Evolutionary conservation across 2,797 vertebrate genomes (phyloP), one percentile per base, ranked within the genome.

Genomic region (Schizopygopsis malacanthus): DNA sequence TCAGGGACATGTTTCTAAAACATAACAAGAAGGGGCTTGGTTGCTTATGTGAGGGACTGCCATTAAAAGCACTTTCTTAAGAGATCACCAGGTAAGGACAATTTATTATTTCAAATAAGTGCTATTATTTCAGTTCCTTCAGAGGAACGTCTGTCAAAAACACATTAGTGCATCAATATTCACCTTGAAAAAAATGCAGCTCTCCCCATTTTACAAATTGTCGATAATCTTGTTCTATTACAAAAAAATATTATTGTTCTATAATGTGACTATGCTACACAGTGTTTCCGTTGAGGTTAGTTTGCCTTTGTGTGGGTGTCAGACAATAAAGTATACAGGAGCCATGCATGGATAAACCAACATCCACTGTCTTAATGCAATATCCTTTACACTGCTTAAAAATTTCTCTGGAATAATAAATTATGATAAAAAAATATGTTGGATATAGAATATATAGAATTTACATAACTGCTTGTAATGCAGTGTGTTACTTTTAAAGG

Each of bases 101-200:
- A 72, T 63, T 59, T 47, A 59, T 79, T 79, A 79, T 47, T 69
- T 56, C 16, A 56, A 69, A 79, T 50, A 33, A 67, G 67, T 59
- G 25, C 39, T 61, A 16, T 79, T 71, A 69, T 84, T 79, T 71
- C 61, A 39, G 6, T 37, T 22, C 20, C 13, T 77, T 84, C 6
- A 28, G 33, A 22, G n/a, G 33, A 70, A 28, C 2, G 33, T 83
- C 22, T 69, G 73, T 11, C 9, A 22, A 33, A 45, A 84, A 84
- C 65, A 63, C 52, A 80, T 85, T 72, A 85, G 28, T 65, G 22
- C 22, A 80, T 73, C 69, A 71, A 79, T 43, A 37, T 73, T 80
- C 43, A 73, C 77, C 77, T 80, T 80, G 77, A 65, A 73, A 50
- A 73, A 61, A 54, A 78, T n/a, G 12, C n/a, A n/a, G 54, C 76